Percentiles rank a stretch among this genome's conserved stretches.
Evolutionary conservation across 30 jellyfish, hydroid and myxozoan species (phyloP).

Genomic region (Euphysa ruthae): DNA sequence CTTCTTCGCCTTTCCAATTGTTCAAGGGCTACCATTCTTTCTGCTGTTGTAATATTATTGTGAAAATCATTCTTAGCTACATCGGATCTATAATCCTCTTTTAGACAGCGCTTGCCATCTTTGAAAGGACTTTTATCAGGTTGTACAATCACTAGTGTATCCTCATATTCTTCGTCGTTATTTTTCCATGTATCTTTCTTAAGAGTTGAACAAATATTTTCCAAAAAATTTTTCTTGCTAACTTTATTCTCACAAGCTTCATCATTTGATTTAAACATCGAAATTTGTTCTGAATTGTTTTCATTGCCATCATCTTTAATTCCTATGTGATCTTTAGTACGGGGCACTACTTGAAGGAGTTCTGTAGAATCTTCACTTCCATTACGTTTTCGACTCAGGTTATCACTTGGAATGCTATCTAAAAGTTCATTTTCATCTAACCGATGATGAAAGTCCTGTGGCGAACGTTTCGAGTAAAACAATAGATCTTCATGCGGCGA

Average conservation of each 20-base stretch:
- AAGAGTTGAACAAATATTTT: conserved; percentile 21
- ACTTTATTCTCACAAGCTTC: too few relatives aligned
- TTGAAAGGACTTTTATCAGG: neutral
- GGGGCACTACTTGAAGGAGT: conserved; percentile 28
- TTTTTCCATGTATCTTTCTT: conserved; percentile 14
- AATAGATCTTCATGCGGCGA: too few relatives aligned
- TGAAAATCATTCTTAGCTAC: neutral
- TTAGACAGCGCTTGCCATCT: neutral
- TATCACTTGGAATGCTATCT: too few relatives aligned
- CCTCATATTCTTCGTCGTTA: conserved; percentile 12
- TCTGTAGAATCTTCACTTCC: conserved; percentile 7
- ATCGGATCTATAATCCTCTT: neutral
- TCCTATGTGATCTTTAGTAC: conserved; percentile 5
- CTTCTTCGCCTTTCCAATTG: conserved; percentile 83
- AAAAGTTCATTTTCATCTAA: too few relatives aligned
- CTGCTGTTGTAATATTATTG: neutral
- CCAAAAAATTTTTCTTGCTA: conserved; percentile 20
- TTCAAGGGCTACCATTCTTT: conserved; percentile 12
- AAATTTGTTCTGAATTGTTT: too few relatives aligned
- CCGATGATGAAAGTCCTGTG: too few relatives aligned
- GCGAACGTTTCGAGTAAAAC: too few relatives aligned
- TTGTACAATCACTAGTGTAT: conserved; percentile 5
- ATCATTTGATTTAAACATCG: too few relatives aligned
- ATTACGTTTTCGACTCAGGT: too few relatives aligned
- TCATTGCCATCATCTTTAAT: neutral